Evolutionary conservation across 2,113 vertebrate genomes (phyloP).

Genomic region (Tringa solitaria): DNA sequence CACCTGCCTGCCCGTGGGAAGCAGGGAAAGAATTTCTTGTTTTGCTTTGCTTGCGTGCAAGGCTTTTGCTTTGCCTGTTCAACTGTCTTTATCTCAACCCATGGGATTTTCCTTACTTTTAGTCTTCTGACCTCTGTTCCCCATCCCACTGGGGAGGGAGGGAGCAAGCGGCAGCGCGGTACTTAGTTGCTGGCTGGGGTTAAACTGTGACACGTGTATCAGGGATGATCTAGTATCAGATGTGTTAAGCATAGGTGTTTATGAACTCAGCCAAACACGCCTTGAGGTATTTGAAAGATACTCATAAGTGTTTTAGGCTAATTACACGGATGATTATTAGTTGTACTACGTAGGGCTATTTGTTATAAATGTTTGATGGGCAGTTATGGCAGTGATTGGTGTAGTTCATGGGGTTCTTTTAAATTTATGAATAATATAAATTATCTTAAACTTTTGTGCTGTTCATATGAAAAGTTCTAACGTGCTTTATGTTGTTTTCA

Average conservation of each 20-base stretch:
- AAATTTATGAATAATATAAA: background rate
- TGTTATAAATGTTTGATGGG: background rate
- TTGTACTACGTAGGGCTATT: background rate
- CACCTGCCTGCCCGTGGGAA: background rate
- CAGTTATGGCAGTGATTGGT: background rate
- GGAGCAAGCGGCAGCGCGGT: background rate
- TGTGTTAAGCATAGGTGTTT: background rate
- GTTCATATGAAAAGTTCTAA: background rate
- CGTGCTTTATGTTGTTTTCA: slow-evolving; percentile 41
- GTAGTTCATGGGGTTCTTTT: background rate
- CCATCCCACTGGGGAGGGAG: background rate
- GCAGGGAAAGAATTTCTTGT: background rate
- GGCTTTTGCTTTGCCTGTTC: background rate
- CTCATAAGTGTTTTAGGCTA: background rate
- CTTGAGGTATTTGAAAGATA: background rate
- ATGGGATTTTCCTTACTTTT: background rate
- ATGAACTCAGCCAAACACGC: background rate
- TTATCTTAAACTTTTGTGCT: background rate
- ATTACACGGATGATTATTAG: background rate
- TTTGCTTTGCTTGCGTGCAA: background rate
- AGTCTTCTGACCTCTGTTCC: background rate
- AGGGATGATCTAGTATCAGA: background rate
- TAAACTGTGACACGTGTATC: background rate
- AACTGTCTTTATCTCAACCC: background rate
- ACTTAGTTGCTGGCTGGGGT: background rate